Evolutionary conservation across 2,888 invertebrate genomes (phyloP), one percentile per base, ranked within the genome.

Genomic region (Fragum whitleyi): DNA sequence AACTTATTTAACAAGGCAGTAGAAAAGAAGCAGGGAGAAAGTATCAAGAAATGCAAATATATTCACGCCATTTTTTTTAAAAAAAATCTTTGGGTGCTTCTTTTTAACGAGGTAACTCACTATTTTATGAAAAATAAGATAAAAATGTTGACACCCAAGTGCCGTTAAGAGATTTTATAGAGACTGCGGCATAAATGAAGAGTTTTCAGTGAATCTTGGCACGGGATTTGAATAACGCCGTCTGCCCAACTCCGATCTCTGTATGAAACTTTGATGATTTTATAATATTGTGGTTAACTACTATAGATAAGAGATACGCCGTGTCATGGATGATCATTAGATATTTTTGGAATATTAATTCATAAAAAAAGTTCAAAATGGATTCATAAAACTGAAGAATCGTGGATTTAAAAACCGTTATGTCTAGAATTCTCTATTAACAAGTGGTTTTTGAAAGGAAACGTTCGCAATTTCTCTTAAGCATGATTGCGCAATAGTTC

Each of bases 131-230:
- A 47, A n/a, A 14, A 9, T 14, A 14, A 5, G 19, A 47, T 47
- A 67, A 67, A 67, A 67, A 67, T 23, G 42, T 47, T 67, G 67
- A 67, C 67, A 67, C 67, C 42, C 47, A 67, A 67, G 67, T 67
- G 19, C 47, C 61, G 29, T 42, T 47, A 47, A 67, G 67, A 39
- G 47, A 47, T 67, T 67, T 53, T 69, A 51, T 69, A 53, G 69
- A 53, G 16, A 26, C 28, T 26, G 29, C 14, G 69, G 69, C n/a
- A 69, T 32, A 3, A 42, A 6, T 23, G 65, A 42, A 26, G 65
- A 65, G 65, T 69, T 69, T 62, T 29, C 51, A 19, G 53, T 29
- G 21, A 51, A 29, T 28, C 9, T 69, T 69, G 69, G 69, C 69
- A 69, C 6, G 53, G 53, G 26, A 19, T 53, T 47, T 6, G 42